Base-by-base conservation (phyloP, 1,140 invertebrate species). In the Caenorhabditis brenneri region DNA sequence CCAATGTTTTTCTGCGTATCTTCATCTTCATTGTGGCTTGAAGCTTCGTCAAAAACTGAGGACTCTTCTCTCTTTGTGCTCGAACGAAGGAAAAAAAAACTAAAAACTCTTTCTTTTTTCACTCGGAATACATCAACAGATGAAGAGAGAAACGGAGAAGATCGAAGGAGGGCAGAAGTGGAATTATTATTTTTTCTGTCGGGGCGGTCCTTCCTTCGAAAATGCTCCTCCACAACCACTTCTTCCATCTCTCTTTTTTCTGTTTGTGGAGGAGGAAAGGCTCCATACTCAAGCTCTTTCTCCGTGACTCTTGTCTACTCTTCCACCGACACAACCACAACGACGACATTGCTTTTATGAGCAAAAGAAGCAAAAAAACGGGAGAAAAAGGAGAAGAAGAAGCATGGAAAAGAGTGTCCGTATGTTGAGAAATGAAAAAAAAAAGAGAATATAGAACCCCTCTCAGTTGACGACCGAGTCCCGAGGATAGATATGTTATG, bases 271-370 rank as follows among this genome's bases (percentile, higher is more conserved):
- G 9, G 58, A 65, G 58, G 58, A 65, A 65, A 65, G 15, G 58
- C 58, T 65, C 31, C 29, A 74, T 74, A 42, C 65, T 74, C 65
- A 74, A 74, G 36, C 36, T 33, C 16, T n/a, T n/a, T n/a, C 42
- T 31, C 65, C 29, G 29, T 74, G 65, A 74, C 65, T 74, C 65
- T 74, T 74, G 65, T 74, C 65, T 74, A 65, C 58, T 42, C 65
- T 55, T 55, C 53, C 16, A 46, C 65, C 65, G 36, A 33, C 16
- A 46, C 53, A 42, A 42, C 39, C 5, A 42, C 39, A 12, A 42
- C 39, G 65, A 74, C 65, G 36, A 74, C 65, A 74, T 74, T 74
- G 65, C 65, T 74, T 74, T 74, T 74, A 74, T 74, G 65, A 74
- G 65, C 65, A 74, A 46, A 42, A 74, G n/a, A 24, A 42, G 36